Percentiles rank a stretch among this genome's conserved stretches.
phyloP scores from a whole-genome alignment of 2,888 invertebrate genomes.

The Exephanes ischioxanthus region DNA sequence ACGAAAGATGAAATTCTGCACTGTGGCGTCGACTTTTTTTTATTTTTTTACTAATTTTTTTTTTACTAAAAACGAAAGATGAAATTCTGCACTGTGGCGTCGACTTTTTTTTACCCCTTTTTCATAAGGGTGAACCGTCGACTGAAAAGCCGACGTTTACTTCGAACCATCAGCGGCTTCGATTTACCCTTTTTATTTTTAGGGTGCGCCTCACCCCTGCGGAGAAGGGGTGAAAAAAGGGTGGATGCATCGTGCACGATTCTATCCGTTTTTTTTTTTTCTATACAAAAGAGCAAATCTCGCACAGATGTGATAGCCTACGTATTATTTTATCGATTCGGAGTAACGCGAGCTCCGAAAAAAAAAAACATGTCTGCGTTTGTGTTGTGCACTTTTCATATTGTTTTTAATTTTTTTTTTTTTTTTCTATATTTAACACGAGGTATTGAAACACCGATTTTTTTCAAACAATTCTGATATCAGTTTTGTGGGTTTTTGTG shows the following conservation, averaged over 20 bases:
- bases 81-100: background rate
- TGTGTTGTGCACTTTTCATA: background rate
- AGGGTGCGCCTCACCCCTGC: slow-evolving; percentile 9
- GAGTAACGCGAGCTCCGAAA: slow-evolving; percentile 4
- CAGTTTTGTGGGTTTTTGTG: too few species aligned
- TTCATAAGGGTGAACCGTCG: background rate
- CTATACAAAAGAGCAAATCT: slow-evolving; percentile 34
- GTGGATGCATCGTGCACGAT: background rate
- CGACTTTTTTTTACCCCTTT: background rate
- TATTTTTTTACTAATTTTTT: background rate
- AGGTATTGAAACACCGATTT: too few species aligned
- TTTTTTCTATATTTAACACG: too few species aligned
- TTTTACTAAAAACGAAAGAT: background rate
- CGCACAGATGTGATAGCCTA: slow-evolving; percentile 1
- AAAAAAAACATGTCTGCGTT: background rate
- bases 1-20: background rate
- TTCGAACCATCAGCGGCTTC: slow-evolving; percentile 10
- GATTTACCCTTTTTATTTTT: slow-evolving; percentile 28
- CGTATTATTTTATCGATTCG: slow-evolving; percentile 26
- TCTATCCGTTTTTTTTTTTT: slow-evolving; percentile 33
- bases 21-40: background rate
- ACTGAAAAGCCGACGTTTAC: background rate
- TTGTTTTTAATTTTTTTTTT: background rate
- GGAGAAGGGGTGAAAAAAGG: slow-evolving; percentile 45
- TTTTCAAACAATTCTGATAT: too few species aligned